A percentile compares a stretch with the other conserved stretches of the same genome.
These are phyloP conservation scores for Hydrozoanthus gracilis DNA, from an alignment of 92 coral and sea anemone genomes.

Conservation along the genomic window DNA sequence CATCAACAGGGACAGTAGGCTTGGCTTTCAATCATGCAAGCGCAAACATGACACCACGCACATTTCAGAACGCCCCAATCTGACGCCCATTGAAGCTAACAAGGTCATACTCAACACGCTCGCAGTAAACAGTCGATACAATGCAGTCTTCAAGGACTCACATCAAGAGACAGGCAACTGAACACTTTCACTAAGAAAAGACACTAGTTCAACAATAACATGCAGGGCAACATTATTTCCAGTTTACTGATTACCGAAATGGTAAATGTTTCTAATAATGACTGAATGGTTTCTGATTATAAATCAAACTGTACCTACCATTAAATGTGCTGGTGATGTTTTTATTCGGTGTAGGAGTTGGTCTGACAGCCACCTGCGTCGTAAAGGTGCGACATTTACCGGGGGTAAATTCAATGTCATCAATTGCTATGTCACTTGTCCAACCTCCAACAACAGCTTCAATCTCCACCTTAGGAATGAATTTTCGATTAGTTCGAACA, in stretches of 20 bases:
- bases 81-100: no score
- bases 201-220: no score
- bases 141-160: no score
- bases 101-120: no score
- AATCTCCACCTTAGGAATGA: constrained; percentile 62
- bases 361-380: constrained; percentile 38
- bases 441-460: constrained; percentile 82
- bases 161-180: no score
- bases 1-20: no score
- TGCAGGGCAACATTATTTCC: no score
- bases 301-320: neutral
- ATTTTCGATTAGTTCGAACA: neutral
- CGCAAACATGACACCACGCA: no score
- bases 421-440: constrained; percentile 95
- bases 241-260: neutral
- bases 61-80: no score
- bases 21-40: no score
- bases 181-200: no score
- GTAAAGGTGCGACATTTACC: constrained; percentile 63
- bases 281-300: neutral
- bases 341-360: constrained; percentile 22
- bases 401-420: constrained; percentile 77
- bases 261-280: neutral
- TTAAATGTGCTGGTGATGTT: neutral
- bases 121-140: no score